Conservation (phyloP, 2,797 vertebrate species). For the Allochrocebus solatus region DNA sequence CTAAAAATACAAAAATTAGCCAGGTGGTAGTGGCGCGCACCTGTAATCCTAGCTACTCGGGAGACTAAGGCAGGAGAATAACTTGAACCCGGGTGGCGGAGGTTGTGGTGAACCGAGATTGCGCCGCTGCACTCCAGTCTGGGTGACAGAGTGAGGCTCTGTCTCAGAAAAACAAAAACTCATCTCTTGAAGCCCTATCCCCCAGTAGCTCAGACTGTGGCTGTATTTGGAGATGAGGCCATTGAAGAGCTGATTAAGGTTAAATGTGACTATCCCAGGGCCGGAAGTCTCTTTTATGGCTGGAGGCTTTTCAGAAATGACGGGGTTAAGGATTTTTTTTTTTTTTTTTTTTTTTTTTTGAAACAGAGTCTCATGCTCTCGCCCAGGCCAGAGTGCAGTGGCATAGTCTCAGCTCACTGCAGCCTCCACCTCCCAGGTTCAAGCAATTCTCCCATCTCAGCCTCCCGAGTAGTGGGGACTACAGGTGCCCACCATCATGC, state of each 20-base stretch:
- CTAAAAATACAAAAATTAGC: neutral
- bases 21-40: fast-evolving
- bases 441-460: neutral
- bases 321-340: neutral
- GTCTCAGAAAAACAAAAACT: neutral
- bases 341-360: no score
- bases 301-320: neutral
- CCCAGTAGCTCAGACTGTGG: neutral
- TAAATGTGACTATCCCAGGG: neutral
- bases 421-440: neutral
- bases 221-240: neutral
- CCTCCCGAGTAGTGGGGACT: neutral
- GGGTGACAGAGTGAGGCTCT: neutral
- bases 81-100: neutral
- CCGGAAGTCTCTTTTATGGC: neutral
- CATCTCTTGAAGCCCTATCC: neutral
- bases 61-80: neutral
- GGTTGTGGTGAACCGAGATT: neutral
- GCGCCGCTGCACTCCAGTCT: neutral
- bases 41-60: neutral
- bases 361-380: neutral
- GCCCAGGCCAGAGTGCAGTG: neutral
- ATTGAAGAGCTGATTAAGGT: neutral
- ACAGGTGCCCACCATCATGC: neutral
- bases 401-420: neutral